phyloP scores from a whole-genome alignment of 2,797 vertebrate species.

The Parauchenoglanis punctatus region DNA sequence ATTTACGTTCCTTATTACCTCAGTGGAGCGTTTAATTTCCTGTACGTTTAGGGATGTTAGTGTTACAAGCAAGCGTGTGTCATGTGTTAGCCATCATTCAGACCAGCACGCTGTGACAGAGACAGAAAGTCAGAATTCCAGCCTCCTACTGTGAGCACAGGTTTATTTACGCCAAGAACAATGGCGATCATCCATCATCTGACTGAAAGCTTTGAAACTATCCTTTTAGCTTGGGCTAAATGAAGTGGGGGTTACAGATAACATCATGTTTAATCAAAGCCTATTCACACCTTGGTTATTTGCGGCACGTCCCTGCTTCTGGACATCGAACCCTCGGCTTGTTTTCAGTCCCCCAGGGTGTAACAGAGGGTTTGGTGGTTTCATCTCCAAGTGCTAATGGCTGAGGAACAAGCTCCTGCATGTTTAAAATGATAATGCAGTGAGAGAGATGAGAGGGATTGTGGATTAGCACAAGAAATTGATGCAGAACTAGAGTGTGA shows the following conservation, averaged over 20 bases:
- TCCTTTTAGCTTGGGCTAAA: conserved; percentile 55
- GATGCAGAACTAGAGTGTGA: neutral
- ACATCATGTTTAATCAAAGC: conserved; percentile 68
- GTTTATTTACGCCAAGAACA: conserved; percentile 43
- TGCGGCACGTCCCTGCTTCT: neutral
- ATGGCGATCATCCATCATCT: conserved; percentile 52
- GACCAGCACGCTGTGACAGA: conserved; percentile 64
- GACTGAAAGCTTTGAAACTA: conserved; percentile 58
- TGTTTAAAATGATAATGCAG: neutral
- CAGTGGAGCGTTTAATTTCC: conserved; percentile 67
- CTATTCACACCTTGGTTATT: conserved; percentile 45
- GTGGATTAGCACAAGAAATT: neutral
- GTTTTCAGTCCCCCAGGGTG: conserved; percentile 21
- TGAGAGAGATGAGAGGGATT: neutral
- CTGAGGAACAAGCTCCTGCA: neutral
- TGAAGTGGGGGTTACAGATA: conserved; percentile 61
- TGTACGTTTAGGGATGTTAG: conserved; percentile 65
- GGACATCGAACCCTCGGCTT: neutral
- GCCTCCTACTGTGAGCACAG: conserved; percentile 35
- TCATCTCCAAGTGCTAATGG: conserved; percentile 34
- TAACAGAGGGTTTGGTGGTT: neutral
- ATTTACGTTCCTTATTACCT: conserved; percentile 72
- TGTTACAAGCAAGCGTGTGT: conserved; percentile 59
- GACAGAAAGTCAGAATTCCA: conserved; percentile 55
- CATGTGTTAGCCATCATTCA: conserved; percentile 66